Percentiles rank a stretch among this genome's conserved stretches.
Evolutionary conservation across 2,888 invertebrate species (phyloP).

Genomic region (Globia sparganii): DNA sequence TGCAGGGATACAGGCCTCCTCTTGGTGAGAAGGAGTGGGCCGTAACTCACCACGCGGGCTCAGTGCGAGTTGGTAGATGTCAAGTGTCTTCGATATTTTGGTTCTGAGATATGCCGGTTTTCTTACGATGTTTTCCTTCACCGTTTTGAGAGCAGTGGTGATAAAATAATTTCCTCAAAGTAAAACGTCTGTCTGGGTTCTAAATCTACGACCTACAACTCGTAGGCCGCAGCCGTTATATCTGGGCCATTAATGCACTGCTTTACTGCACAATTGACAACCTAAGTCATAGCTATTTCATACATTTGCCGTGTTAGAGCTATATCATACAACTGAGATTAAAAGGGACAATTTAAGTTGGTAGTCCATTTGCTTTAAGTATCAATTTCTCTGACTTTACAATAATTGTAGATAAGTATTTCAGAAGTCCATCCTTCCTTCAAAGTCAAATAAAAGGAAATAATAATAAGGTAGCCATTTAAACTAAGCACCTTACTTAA

Average conservation of each 20-base stretch:
- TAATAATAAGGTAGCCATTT: not conserved
- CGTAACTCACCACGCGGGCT: not conserved
- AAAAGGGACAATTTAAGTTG: not conserved
- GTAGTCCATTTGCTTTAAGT: too few relatives aligned
- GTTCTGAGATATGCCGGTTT: too few relatives aligned
- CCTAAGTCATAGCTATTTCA: not conserved
- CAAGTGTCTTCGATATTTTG: not conserved
- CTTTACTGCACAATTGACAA: not conserved
- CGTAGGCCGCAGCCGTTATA: too few relatives aligned
- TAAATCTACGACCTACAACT: too few relatives aligned
- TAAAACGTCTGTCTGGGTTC: too few relatives aligned
- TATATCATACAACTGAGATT: not conserved
- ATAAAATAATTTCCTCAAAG: too few relatives aligned
- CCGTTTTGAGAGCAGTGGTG: too few relatives aligned
- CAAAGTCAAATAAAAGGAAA: slow-evolving; percentile 13
- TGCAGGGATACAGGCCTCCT: too few relatives aligned
- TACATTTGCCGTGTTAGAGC: not conserved
- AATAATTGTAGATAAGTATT: not conserved
- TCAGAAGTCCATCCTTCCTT: not conserved
- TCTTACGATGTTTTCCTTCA: too few relatives aligned
- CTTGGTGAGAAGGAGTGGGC: not conserved
- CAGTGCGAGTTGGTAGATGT: not conserved
- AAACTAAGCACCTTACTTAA: not conserved
- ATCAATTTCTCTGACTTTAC: not conserved
- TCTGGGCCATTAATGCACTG: too few relatives aligned